Conservation (phyloP, 2,113 vertebrate species). For the Tylochromis polylepis region DNA sequence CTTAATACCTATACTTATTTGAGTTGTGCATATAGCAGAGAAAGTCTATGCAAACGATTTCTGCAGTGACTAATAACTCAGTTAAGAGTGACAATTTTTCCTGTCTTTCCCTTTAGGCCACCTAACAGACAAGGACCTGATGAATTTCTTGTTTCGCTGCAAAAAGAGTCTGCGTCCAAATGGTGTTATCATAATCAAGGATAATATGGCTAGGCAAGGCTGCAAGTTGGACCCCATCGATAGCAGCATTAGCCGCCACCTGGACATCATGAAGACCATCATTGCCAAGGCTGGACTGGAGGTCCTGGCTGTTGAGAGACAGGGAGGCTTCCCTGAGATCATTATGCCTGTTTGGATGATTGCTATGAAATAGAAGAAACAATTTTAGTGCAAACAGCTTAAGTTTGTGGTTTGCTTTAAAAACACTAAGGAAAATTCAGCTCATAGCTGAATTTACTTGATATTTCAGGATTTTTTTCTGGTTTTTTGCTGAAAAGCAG, state of each 20-base stretch:
- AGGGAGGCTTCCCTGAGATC: constrained; percentile 85
- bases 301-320: constrained; percentile 79
- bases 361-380: constrained; percentile 70
- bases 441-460: background rate
- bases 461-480: background rate
- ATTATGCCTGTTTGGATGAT: constrained; percentile 94
- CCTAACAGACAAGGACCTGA: constrained; percentile 91
- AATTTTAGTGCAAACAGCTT: background rate
- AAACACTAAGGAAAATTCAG: background rate
- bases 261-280: constrained; percentile 84
- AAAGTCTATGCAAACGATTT: background rate
- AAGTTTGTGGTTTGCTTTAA: background rate
- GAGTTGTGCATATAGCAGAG: background rate
- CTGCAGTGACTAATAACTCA: background rate
- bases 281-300: constrained; percentile 83
- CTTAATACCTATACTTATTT: too few relatives aligned
- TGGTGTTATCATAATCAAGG: constrained; percentile 89
- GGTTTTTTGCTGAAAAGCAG: background rate
- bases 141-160: constrained; percentile 83
- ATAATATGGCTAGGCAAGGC: constrained; percentile 91
- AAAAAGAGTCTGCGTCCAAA: constrained; percentile 82
- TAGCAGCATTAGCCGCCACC: constrained; percentile 89
- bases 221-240: constrained; percentile 85
- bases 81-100: background rate
- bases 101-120: constrained; percentile 69